A percentile compares a stretch with the other conserved stretches of the same genome.
Conservation (phyloP, 2,888 invertebrate species). For the Meiosimyza decipiens region DNA sequence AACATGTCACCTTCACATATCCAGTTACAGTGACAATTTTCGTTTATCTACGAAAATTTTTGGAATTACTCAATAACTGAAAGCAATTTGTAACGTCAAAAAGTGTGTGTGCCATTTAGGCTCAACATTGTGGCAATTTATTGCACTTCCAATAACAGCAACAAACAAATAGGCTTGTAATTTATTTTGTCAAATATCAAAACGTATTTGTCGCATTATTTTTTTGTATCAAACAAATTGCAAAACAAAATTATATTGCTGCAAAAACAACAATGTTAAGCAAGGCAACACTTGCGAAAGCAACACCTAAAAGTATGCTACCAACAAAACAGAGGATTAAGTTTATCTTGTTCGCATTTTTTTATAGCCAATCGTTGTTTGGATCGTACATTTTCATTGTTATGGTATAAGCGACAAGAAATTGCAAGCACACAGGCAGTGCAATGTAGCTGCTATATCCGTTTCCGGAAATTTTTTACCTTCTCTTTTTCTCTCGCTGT, state of each 20-base stretch:
- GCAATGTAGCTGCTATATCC: background rate
- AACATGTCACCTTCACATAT: no score
- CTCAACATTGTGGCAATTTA: no score
- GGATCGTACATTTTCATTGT: background rate
- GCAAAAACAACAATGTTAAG: slow-evolving; percentile 43
- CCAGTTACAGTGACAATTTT: no score
- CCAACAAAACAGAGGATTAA: slow-evolving; percentile 21
- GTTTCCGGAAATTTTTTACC: background rate
- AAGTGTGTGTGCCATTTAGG: no score
- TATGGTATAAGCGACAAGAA: background rate
- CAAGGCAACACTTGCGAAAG: slow-evolving; percentile 35
- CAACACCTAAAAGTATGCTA: slow-evolving; percentile 24
- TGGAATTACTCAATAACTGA: no score
- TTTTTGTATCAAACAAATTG: background rate
- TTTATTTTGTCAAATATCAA: slow-evolving; percentile 6
- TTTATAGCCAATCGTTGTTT: slow-evolving; percentile 13
- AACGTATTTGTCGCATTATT: background rate
- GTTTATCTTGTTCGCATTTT: slow-evolving; percentile 29
- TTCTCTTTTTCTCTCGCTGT: background rate
- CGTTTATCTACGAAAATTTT: no score
- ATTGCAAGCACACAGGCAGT: no score
- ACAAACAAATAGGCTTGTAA: background rate
- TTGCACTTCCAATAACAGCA: background rate
- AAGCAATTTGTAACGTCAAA: no score
- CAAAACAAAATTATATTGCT: slow-evolving; percentile 4